Base-by-base conservation (phyloP, 1,140 invertebrate species). In the Cydia strobilella region DNA sequence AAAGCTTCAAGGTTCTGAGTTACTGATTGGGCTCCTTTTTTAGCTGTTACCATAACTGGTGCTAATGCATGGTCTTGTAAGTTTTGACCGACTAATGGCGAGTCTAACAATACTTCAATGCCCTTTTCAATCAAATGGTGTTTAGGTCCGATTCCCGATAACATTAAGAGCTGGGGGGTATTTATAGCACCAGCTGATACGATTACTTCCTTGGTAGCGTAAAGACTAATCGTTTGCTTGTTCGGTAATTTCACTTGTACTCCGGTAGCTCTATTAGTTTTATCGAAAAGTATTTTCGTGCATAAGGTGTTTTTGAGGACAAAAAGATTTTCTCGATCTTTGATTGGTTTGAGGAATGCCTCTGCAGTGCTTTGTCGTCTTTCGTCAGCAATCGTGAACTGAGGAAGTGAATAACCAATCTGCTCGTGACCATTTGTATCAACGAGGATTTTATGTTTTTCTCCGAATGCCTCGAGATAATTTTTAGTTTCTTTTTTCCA, bases 321-420 rank as follows among this genome's bases (percentile, higher is more conserved):
- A 83, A 96, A 95, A 5, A 99, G 91, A 85, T 98, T 98, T 75
- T 91, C 91, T 5, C 97, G 91, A 51, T 95, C 86, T 48, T 96
- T 91, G 1, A 96, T 94, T 0, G 97, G 97, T 72, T 95, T 91
- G 1, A 98, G 86, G 82, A 97, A 98, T 0, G 97, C 96, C 86
- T 97, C 96, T 0, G 97, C 96, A 0, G 97, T 96, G 74, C 96
- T 97, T 85, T 98, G 98, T 35, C 98, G 93, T 0, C 94, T 95
- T 0, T 96, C 96, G 45, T 96, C 90, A 65, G 96, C 88, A 10
- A 98, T 96, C 0, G 97, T 98, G 15, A 95, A 98, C 93, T 97
- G 96, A 6, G 96, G 95, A 20, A 96, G 94, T 94, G 97, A 96
- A 78, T 97, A 97, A 6, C 97, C 96, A 1, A 96, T 94, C 86